A percentile compares a stretch with the other conserved stretches of the same genome.
Conservation (phyloP, 2,797 vertebrate species). For the Coilia nasus region DNA sequence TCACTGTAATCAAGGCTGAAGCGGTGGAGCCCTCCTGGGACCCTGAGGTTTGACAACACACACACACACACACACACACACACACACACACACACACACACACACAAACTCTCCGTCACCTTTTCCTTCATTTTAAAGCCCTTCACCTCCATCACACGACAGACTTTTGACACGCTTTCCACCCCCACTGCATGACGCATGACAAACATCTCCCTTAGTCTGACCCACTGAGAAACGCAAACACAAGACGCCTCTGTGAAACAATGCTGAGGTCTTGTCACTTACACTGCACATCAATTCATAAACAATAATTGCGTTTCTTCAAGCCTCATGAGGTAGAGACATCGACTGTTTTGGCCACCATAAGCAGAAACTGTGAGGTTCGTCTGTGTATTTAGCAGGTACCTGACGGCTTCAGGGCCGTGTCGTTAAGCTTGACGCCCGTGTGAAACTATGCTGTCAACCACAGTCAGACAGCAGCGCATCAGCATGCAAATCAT, state of each 20-base stretch:
- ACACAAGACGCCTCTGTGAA: neutral
- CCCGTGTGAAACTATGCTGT: neutral
- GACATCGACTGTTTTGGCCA: neutral
- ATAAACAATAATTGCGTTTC: neutral
- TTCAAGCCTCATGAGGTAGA: neutral
- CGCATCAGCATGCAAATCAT: neutral
- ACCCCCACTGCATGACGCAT: neutral
- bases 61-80: conserved; percentile 31
- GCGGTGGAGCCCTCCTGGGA: conserved; percentile 35
- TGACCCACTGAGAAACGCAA: neutral
- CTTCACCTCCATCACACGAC: neutral
- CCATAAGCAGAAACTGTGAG: neutral
- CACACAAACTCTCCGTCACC: neutral
- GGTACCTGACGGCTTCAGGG: neutral
- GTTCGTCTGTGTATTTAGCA: neutral
- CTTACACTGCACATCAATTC: neutral
- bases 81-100: conserved; percentile 33
- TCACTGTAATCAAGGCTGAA: conserved; percentile 60
- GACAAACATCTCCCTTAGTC: neutral
- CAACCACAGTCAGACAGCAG: neutral
- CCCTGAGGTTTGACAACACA: conserved; percentile 21
- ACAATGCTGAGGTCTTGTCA: neutral
- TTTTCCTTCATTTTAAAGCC: neutral
- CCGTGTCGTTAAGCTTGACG: neutral
- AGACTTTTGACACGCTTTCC: conserved; percentile 3